Evolutionary conservation across 2,113 vertebrate species (phyloP).

Genomic region (Pelusios castaneus): DNA sequence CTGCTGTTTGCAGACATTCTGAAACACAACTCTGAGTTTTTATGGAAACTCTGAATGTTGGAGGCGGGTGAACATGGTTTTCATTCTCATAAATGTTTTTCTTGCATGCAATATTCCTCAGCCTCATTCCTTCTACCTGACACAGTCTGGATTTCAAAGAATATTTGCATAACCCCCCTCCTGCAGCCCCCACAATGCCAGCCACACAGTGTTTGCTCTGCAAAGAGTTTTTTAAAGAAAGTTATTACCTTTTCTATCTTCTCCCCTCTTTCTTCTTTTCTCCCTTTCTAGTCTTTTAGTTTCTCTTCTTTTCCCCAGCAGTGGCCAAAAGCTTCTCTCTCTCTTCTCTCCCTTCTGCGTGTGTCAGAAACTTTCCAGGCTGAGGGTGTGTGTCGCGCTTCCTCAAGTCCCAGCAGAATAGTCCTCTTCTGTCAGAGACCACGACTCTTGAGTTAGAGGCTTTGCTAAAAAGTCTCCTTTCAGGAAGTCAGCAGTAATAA

Average conservation of each 20-base stretch:
- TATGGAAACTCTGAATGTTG: constrained; percentile 74
- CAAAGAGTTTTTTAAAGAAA: constrained; percentile 44
- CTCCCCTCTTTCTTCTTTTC: constrained; percentile 40
- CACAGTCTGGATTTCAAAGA: constrained; percentile 62
- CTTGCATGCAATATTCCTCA: constrained; percentile 38
- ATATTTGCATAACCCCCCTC: constrained; percentile 31
- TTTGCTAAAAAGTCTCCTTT: constrained; percentile 66
- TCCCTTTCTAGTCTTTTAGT: constrained; percentile 44
- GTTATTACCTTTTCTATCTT: constrained; percentile 63
- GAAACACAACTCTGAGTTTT: constrained; percentile 65
- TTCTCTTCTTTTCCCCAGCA: background rate
- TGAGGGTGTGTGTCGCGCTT: constrained; percentile 54
- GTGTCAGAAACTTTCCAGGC: constrained; percentile 69
- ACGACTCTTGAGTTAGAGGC: constrained; percentile 38
- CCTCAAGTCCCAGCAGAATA: constrained; percentile 30
- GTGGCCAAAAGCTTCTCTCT: constrained; percentile 48
- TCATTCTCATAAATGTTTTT: constrained; percentile 68
- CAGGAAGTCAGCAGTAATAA: constrained; percentile 76
- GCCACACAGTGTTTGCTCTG: constrained; percentile 25
- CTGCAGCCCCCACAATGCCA: constrained; percentile 45
- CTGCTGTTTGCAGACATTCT: constrained; percentile 44
- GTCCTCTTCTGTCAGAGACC: constrained; percentile 63
- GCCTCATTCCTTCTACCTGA: constrained; percentile 61
- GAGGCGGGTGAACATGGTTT: constrained; percentile 64
- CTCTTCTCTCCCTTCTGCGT: background rate